Conservation (phyloP, 2,888 invertebrate species). For the Apodemia duryi region DNA sequence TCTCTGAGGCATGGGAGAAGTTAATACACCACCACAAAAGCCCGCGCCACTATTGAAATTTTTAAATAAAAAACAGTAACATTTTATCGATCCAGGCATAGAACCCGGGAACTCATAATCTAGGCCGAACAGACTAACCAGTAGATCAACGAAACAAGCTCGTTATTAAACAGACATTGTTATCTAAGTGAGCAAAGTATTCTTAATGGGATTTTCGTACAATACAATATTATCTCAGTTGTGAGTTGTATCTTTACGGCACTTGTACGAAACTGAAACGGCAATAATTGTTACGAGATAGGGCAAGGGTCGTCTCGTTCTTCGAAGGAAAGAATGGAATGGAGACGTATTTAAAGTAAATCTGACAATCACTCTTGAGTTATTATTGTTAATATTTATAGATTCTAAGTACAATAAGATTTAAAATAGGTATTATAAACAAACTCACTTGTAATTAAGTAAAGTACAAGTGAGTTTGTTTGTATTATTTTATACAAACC, state of each 20-base stretch:
- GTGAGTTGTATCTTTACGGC: constrained; percentile 10
- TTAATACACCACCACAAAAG: no score
- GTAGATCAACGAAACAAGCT: neutral
- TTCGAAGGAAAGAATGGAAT: constrained; percentile 1
- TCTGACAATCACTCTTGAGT: neutral
- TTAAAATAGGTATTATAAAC: no score
- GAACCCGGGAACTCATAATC: no score
- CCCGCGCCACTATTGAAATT: no score
- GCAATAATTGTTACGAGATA: constrained; percentile 12
- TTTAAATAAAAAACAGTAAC: no score
- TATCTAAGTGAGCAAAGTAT: constrained; percentile 12
- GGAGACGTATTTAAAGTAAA: neutral
- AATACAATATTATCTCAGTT: constrained; percentile 6
- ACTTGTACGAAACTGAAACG: constrained; percentile 8
- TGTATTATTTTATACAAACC: no score
- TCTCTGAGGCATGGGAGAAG: no score
- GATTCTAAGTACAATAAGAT: no score
- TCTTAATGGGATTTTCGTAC: constrained; percentile 11
- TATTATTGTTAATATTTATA: neutral
- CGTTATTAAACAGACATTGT: constrained; percentile 7
- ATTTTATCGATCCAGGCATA: no score
- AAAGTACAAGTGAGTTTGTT: no score
- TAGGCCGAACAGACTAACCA: no score
- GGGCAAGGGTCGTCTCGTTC: constrained; percentile 3
- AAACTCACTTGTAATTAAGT: no score